Percentiles rank a stretch among this genome's conserved stretches.
phyloP scores from a whole-genome alignment of 2,888 invertebrate genomes.

The Epirrita christyi region DNA sequence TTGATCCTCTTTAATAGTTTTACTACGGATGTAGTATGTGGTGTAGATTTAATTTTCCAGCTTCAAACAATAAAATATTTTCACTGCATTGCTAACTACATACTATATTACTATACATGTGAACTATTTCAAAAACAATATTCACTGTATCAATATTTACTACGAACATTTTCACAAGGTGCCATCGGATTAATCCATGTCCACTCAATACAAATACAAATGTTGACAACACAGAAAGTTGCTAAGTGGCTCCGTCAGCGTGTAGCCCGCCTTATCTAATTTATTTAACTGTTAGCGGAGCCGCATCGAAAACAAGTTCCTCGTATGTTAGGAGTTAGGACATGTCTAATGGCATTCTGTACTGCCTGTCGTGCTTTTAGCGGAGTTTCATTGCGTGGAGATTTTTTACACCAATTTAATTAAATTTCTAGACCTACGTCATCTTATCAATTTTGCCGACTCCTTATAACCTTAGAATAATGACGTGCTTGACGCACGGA shows the following conservation, averaged over 20 bases:
- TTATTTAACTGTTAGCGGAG: conserved; percentile 71
- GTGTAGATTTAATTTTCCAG: no score
- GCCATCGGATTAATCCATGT: conserved; percentile 20
- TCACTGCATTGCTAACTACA: no score
- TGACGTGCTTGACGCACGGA: no score
- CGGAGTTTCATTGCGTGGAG: background rate
- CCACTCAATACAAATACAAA: conserved; percentile 61
- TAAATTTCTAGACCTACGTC: no score
- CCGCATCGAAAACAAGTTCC: conserved; percentile 65
- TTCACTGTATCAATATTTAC: background rate
- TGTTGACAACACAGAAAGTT: conserved; percentile 71
- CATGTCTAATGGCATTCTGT: conserved; percentile 31
- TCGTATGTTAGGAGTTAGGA: conserved; percentile 38
- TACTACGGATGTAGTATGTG: no score
- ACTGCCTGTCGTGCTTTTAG: background rate
- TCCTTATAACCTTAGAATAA: no score
- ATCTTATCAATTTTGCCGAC: no score
- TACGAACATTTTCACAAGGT: background rate
- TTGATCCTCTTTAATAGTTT: no score
- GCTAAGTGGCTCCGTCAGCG: conserved; percentile 66
- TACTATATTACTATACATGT: no score
- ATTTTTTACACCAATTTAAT: background rate
- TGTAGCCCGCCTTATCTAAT: conserved; percentile 72
- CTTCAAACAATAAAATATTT: no score
- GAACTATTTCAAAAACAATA: no score